These are phyloP conservation scores for Holcopasites calliopsidis DNA, from an alignment of 1,140 invertebrate species.

Conservation along the genomic window DNA sequence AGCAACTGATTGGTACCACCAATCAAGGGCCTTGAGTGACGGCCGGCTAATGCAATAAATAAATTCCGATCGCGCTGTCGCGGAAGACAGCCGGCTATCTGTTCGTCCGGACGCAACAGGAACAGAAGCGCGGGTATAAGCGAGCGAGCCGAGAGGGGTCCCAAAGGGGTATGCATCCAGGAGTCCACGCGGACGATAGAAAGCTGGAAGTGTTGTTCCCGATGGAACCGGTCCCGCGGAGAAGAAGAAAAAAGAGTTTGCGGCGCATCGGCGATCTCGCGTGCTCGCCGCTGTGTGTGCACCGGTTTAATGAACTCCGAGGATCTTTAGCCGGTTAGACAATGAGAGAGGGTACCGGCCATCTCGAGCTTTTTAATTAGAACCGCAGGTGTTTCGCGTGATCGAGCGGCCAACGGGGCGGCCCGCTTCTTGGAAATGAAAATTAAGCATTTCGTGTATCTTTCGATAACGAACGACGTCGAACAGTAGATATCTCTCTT, in stretches of 20 bases:
- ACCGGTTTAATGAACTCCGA: constrained; percentile 57
- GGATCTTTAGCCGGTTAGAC: constrained; percentile 49
- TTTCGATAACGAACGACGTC: neutral
- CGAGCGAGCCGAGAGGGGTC: neutral
- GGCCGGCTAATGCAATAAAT: constrained; percentile 71
- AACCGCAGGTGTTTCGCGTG: constrained; percentile 32
- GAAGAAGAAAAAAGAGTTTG: constrained; percentile 29
- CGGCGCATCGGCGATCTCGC: constrained; percentile 47
- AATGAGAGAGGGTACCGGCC: constrained; percentile 34
- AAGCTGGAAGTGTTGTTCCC: constrained; percentile 64
- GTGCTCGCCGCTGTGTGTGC: constrained; percentile 15
- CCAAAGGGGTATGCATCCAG: constrained; percentile 46
- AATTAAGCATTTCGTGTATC: neutral
- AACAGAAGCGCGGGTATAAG: neutral
- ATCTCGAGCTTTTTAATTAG: constrained; percentile 32
- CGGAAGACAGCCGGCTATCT: constrained; percentile 56
- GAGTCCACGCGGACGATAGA: constrained; percentile 53
- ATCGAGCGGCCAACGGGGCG: neutral
- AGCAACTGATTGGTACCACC: constrained; percentile 62
- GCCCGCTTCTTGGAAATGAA: constrained; percentile 6
- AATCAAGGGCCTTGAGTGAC: constrained; percentile 65
- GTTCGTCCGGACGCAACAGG: constrained; percentile 12
- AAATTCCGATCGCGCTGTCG: constrained; percentile 68
- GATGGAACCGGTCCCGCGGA: constrained; percentile 54
- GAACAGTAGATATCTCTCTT: neutral